These are phyloP conservation scores for Oncorhynchus tshawytscha DNA, from an alignment of 2,113 vertebrate species.

Conservation along the genomic window DNA sequence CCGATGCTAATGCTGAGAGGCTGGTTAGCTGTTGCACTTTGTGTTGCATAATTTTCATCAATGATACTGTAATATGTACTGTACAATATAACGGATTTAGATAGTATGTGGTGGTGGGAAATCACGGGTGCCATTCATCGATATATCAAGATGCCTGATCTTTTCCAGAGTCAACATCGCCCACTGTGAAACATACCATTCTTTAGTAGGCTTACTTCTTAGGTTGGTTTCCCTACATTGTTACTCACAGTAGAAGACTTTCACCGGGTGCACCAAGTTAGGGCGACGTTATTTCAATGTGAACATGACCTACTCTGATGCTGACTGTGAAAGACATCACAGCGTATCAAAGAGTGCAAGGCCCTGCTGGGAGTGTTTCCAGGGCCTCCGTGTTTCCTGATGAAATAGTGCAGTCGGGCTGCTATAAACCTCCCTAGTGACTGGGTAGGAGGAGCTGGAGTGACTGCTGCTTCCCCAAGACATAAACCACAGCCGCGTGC, in stretches of 20 bases:
- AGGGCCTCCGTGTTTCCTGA: background rate
- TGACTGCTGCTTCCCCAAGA: constrained; percentile 3
- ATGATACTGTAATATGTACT: no score
- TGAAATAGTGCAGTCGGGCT: background rate
- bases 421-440: background rate
- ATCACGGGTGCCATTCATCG: no score
- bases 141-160: no score
- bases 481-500: background rate
- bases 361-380: background rate
- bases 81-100: no score
- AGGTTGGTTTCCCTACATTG: no score
- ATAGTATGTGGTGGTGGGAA: no score
- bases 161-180: no score
- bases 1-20: background rate
- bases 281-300: background rate
- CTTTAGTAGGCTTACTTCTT: no score
- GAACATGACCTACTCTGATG: background rate
- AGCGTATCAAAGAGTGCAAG: background rate
- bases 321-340: background rate
- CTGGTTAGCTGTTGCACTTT: background rate
- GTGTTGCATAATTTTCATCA: background rate
- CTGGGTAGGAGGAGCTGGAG: background rate
- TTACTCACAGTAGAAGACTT: no score
- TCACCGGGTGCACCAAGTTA: background rate
- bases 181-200: no score